Conservation (phyloP, 2,113 vertebrate species). For the Dasyornis broadbenti region DNA sequence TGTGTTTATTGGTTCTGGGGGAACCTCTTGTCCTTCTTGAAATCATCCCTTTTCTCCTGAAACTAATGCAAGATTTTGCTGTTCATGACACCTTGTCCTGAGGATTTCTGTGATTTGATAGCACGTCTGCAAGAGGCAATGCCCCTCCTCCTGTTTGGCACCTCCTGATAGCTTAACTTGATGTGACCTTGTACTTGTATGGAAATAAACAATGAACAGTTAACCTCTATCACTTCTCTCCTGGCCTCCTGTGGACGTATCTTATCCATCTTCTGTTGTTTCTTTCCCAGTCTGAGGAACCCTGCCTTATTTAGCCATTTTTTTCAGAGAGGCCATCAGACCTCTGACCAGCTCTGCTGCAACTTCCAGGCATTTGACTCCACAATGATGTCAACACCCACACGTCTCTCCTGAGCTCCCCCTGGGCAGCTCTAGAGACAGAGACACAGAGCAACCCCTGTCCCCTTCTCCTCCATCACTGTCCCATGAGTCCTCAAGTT, state of each 20-base stretch:
- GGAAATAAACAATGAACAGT: conserved; percentile 1
- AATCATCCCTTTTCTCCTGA: neutral
- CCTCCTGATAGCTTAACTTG: neutral
- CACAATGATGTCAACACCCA: neutral
- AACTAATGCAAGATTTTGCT: neutral
- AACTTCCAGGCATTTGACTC: neutral
- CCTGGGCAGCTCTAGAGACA: neutral
- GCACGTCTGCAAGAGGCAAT: neutral
- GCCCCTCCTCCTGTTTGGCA: neutral
- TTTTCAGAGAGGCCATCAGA: neutral
- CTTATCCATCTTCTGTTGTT: neutral
- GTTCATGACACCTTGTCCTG: neutral
- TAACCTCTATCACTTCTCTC: neutral
- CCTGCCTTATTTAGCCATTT: neutral
- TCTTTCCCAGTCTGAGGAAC: neutral
- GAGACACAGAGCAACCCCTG: neutral
- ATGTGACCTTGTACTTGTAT: conserved; percentile 15
- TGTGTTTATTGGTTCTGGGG: neutral
- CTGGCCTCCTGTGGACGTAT: neutral
- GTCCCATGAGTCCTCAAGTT: neutral
- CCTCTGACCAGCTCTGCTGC: neutral
- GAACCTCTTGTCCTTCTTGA: neutral
- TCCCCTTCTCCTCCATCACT: neutral
- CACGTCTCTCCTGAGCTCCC: neutral
- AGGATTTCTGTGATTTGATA: neutral